Evolutionary conservation across 2,888 invertebrate genomes (phyloP), one percentile per base, ranked within the genome.

Genomic region (Oscheius sp.): DNA sequence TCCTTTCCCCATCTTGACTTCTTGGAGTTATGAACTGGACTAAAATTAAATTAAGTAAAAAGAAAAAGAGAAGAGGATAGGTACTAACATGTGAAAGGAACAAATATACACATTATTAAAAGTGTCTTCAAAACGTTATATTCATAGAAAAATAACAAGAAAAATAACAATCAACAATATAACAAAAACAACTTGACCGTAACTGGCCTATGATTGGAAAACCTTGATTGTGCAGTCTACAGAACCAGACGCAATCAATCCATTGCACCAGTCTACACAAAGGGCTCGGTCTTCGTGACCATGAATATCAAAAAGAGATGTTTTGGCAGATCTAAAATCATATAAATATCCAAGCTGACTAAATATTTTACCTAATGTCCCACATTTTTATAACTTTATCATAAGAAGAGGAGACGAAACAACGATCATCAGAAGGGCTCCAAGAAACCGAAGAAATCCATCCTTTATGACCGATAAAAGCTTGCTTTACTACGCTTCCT

Each of bases 381-480:
- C 98, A 98, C 56, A 97, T 89, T 88, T 97, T 97, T 70, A 95
- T 91, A 71, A 92, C 89, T 75, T 91, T 91, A 86, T 98, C 97
- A 85, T 95, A 94, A 0, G 94, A 92, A 1, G 94, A 95, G 0
- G 95, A 95, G 24, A 96, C 90, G 87, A 98, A 97, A 14, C 93
- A 89, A 80, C 93, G 90, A 82, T 93, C 92, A 71, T 92, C 90
- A 0, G 90, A 91, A 24, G 90, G 91, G 0, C 94, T 94, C 97
- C 97, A 97, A 74, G 90, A 89, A 0, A 96, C 93, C 0, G 92
- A 90, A 78, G 93, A 92, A 17, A 97, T 93, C 96, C 96, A 97
- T 36, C 93, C 92, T 59, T 73, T 86, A 88, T 97, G 97, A 0
- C 92, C 92, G 0, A 92, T 91, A 86, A 92, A 96, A 1, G 92